A percentile compares a stretch with the other conserved stretches of the same genome.
Evolutionary conservation across 2,113 vertebrate species (phyloP).

Genomic region (Phyllostomus hastatus): DNA sequence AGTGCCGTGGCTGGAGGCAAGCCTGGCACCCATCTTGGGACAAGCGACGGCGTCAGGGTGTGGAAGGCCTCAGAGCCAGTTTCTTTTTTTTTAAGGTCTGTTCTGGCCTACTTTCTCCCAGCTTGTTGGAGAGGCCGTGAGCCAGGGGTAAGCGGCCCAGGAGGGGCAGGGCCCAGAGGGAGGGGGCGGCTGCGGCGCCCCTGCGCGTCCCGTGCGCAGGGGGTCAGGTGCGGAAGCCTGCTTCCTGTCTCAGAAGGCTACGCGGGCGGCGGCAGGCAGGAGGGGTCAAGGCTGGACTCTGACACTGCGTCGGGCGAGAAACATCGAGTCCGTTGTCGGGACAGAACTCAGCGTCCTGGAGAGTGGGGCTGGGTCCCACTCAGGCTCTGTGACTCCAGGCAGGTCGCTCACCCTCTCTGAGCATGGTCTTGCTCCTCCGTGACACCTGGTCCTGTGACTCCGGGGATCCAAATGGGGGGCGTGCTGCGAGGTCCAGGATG

Average conservation of each 20-base stretch:
- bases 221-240: background rate
- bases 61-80: background rate
- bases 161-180: background rate
- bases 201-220: accelerated
- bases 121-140: background rate
- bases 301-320: accelerated
- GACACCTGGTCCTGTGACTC: background rate
- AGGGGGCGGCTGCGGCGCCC: background rate
- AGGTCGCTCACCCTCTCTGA: background rate
- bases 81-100: background rate
- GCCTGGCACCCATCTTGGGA: background rate
- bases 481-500: background rate
- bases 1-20: background rate
- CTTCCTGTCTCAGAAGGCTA: background rate
- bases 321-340: background rate
- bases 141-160: background rate
- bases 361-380: background rate
- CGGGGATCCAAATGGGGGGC: background rate
- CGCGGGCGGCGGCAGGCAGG: background rate
- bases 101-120: background rate
- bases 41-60: background rate
- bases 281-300: background rate
- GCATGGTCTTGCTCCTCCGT: background rate
- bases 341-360: background rate
- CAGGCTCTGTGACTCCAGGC: background rate